Evolutionary conservation across 2,113 vertebrate genomes (phyloP), one percentile per base, ranked within the genome.

Genomic region (Menidia beryllina): DNA sequence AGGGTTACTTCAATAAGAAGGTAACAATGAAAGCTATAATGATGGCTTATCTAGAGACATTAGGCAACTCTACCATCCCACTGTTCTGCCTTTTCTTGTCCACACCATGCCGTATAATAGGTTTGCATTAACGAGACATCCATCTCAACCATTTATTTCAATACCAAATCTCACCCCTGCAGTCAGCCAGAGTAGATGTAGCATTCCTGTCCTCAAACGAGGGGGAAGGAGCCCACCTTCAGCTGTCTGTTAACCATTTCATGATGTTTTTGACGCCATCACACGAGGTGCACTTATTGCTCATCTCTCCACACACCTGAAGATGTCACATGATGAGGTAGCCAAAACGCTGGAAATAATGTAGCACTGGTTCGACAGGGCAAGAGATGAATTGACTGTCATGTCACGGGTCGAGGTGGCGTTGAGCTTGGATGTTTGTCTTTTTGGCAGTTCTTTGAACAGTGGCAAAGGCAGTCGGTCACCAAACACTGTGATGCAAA

Each of bases 401-500:
- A 3, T 5, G 36, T 43, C 19, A 9, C 45, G 69, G 79, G 69
- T 60, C 20, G 13, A 73, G 77, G 59, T 63, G 1, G 69, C 79
- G 88, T 89, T 85, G 86, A 86, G 87, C 72, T 86, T 65, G 25
- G 49, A 79, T 88, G 88, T 87, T 87, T 85, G 90, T 83, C 89
- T 80, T 74, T 72, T 87, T 88, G 82, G 69, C 36, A 21, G 59
- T 59, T 84, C 49, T 79, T 82, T 41, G 69, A 78, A 85, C 82
- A 69, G 69, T 72, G 86, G 87, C 75, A 75, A 86, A 79, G 85
- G 87, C 74, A 91, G 89, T 89, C 89, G 88, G 89, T 90, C 88
- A 87, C 86, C 84, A 79, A 93, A 84, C 93, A 94, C 93, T 94
- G 93, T 94, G 93, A 94, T 86, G 88, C 91, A 83, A 91, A 91